Conservation (phyloP, 2,797 vertebrate species). For the Esox masquinongy region DNA sequence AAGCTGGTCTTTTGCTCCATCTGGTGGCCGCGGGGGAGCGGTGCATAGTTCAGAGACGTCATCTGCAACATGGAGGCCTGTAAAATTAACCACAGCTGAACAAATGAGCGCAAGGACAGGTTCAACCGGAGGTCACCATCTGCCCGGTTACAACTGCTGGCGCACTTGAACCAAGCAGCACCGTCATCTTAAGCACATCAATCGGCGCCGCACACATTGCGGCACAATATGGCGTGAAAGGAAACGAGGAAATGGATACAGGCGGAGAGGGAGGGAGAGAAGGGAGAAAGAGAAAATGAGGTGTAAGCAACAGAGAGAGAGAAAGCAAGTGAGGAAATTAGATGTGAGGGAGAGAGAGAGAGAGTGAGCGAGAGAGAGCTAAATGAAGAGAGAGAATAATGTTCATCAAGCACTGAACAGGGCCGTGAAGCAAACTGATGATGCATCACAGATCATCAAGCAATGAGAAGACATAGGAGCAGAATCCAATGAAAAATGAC, state of each 20-base stretch:
- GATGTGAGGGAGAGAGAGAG: slow-evolving; percentile 38
- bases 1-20: slow-evolving; percentile 78
- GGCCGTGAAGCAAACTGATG: slow-evolving; percentile 40
- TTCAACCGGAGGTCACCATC: slow-evolving; percentile 93
- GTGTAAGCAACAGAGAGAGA: slow-evolving; percentile 21
- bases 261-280: slow-evolving; percentile 27
- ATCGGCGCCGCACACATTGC: slow-evolving; percentile 46
- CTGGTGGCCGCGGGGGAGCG: slow-evolving; percentile 61
- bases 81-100: slow-evolving; percentile 89
- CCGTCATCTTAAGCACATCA: slow-evolving; percentile 78
- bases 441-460: slow-evolving; percentile 32
- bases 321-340: slow-evolving; percentile 49
- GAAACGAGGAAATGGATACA: slow-evolving; percentile 54
- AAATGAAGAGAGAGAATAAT: slow-evolving; percentile 50
- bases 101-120: slow-evolving; percentile 86
- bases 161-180: slow-evolving; percentile 79
- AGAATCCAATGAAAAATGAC: slow-evolving; percentile 49
- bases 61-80: slow-evolving; percentile 54
- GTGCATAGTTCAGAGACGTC: not conserved
- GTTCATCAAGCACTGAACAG: slow-evolving; percentile 50
- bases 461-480: slow-evolving; percentile 17
- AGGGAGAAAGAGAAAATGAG: slow-evolving; percentile 4
- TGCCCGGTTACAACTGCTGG: slow-evolving; percentile 83
- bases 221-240: slow-evolving; percentile 47
- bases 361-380: slow-evolving; percentile 37